A percentile compares a stretch with the other conserved stretches of the same genome.
These are phyloP conservation scores for Potorous gilbertii DNA, from an alignment of 2,797 vertebrate genomes.

Conservation along the genomic window DNA sequence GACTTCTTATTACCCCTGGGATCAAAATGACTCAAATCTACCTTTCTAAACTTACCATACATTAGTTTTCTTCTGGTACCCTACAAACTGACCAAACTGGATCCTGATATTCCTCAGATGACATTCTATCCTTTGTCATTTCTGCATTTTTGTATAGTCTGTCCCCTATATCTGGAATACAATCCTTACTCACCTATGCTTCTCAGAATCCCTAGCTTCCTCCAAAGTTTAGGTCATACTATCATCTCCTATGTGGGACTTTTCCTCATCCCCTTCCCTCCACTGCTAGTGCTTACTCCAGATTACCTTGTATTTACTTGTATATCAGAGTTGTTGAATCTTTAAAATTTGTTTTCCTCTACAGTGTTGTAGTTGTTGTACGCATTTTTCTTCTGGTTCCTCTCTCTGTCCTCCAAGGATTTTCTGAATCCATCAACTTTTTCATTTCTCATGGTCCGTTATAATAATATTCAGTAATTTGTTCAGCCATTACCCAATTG, in stretches of 20 bases:
- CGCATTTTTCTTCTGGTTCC: neutral
- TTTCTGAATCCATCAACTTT: neutral
- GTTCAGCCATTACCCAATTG: neutral
- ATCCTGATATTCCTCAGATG: neutral
- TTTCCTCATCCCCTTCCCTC: neutral
- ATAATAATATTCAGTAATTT: neutral
- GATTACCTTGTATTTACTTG: neutral
- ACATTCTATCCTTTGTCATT: neutral
- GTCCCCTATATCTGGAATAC: neutral
- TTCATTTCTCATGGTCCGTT: neutral
- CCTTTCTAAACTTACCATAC: neutral
- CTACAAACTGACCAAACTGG: neutral
- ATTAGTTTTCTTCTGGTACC: neutral
- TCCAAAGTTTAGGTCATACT: neutral
- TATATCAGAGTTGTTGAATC: neutral
- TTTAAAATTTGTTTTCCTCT: neutral
- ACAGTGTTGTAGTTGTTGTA: neutral
- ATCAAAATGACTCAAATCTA: neutral
- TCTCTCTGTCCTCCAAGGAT: too few species aligned
- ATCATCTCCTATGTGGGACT: neutral
- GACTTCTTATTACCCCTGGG: neutral
- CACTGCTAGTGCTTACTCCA: neutral
- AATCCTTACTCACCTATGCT: neutral
- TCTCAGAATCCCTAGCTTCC: neutral
- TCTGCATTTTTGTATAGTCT: neutral